Percentiles rank a stretch among this genome's conserved stretches.
Evolutionary conservation across 2,888 invertebrate species (phyloP).

Genomic region (Argyra leucocephala): DNA sequence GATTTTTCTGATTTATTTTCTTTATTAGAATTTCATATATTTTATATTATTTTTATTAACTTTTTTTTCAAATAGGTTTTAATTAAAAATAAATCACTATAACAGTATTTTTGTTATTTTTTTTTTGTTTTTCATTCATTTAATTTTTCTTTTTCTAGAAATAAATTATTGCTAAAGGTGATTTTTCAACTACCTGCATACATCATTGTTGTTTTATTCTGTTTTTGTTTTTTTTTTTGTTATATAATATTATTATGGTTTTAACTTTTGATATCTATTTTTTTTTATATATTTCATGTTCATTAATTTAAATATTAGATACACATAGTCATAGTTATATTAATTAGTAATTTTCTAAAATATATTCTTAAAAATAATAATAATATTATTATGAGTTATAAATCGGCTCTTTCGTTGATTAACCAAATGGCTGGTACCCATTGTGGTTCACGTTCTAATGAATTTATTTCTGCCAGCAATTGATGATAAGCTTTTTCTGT

Average conservation of each 20-base stretch:
- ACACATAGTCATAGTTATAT: not conserved
- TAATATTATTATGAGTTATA: slow-evolving; percentile 17
- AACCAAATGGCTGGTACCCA: slow-evolving; percentile 63
- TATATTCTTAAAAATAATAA: not conserved
- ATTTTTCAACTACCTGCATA: not conserved
- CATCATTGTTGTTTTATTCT: not conserved
- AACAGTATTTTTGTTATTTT: not conserved
- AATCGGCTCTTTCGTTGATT: slow-evolving; percentile 22
- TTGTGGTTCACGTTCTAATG: slow-evolving; percentile 91
- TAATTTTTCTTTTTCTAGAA: not conserved
- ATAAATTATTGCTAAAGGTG: slow-evolving; percentile 1
- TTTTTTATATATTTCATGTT: not conserved
- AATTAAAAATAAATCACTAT: not conserved
- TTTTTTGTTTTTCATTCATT: not conserved
- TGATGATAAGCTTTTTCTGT: slow-evolving; percentile 93
- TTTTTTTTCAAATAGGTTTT: not conserved
- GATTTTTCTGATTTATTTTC: not conserved
- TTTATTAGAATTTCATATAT: not conserved
- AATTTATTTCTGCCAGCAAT: slow-evolving; percentile 85
- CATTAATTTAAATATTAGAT: not conserved
- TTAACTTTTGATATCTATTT: not conserved
- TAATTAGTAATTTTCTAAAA: not conserved
- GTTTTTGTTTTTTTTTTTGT: not conserved
- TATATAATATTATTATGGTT: not conserved
- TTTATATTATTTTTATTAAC: not conserved